Evolutionary conservation across 2,797 vertebrate genomes (phyloP).

Genomic region (Leucoraja ocellata): DNA sequence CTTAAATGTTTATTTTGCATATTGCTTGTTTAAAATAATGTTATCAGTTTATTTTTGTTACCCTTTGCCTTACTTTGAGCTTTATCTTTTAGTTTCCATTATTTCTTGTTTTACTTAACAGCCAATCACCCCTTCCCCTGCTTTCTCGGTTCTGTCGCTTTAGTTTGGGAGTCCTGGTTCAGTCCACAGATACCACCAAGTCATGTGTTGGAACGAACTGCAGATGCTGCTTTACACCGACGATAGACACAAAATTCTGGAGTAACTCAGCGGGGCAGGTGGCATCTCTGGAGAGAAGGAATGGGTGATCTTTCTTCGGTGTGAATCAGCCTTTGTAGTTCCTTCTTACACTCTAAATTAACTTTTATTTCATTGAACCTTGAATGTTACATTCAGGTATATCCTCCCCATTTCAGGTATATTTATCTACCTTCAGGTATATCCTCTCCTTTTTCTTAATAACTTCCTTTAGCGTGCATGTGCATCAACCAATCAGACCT

Average conservation of each 20-base stretch:
- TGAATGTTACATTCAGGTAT: background rate
- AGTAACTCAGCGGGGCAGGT: too few species aligned
- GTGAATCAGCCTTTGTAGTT: too few species aligned
- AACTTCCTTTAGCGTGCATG: background rate
- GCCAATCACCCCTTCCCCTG: background rate
- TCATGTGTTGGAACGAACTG: background rate
- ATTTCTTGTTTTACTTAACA: background rate
- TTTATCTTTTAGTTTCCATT: background rate
- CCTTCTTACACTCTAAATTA: background rate
- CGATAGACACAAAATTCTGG: too few species aligned
- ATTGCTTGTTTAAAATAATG: background rate
- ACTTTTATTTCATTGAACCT: background rate
- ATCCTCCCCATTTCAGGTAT: too few species aligned
- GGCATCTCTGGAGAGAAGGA: too few species aligned
- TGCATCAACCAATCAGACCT: background rate
- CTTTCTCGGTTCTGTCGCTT: background rate
- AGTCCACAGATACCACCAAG: background rate
- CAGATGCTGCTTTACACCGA: too few species aligned
- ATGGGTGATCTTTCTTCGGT: too few species aligned
- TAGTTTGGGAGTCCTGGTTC: background rate
- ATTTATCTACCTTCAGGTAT: too few species aligned
- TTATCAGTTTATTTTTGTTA: background rate
- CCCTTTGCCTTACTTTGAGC: background rate
- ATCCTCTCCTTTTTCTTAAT: background rate
- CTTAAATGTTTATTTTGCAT: background rate